Percentiles rank a stretch among this genome's conserved stretches.
Evolutionary conservation across 1,140 invertebrate genomes (phyloP).

Genomic region (Lasaia peninsularis): DNA sequence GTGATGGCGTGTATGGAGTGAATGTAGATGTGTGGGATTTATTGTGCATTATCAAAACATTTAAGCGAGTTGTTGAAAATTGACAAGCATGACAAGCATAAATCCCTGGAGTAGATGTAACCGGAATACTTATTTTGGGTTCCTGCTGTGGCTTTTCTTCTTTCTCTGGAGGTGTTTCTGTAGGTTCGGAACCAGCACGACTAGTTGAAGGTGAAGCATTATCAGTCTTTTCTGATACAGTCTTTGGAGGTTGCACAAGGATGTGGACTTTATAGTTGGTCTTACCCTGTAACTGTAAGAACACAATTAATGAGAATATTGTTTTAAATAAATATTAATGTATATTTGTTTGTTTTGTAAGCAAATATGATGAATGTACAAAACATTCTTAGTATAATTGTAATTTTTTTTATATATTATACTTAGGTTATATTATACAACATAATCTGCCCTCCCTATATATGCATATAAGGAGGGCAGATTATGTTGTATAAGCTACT

Average conservation of each 20-base stretch:
- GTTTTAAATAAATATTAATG: too few species aligned
- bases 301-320: slow-evolving; percentile 20
- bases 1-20: slow-evolving; percentile 64
- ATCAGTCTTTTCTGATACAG: slow-evolving; percentile 34
- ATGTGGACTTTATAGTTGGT: slow-evolving; percentile 82
- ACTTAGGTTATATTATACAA: too few species aligned
- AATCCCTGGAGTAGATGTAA: slow-evolving; percentile 53
- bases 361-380: too few species aligned
- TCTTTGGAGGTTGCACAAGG: slow-evolving; percentile 72
- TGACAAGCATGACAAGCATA: slow-evolving; percentile 82
- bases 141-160: slow-evolving; percentile 24
- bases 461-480: too few species aligned
- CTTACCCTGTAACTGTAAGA: slow-evolving; percentile 71
- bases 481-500: not conserved
- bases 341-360: too few species aligned
- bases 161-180: slow-evolving; percentile 27
- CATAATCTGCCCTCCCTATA: too few species aligned
- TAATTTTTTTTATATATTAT: too few species aligned
- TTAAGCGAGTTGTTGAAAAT: slow-evolving; percentile 81
- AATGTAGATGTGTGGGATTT: slow-evolving; percentile 78
- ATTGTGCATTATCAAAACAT: slow-evolving; percentile 84
- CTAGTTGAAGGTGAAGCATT: slow-evolving; percentile 49
- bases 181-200: slow-evolving; percentile 37
- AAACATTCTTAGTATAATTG: too few species aligned
- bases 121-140: slow-evolving; percentile 31